phyloP scores from a whole-genome alignment of 2,797 vertebrate species.

The Ceyx erithaca region DNA sequence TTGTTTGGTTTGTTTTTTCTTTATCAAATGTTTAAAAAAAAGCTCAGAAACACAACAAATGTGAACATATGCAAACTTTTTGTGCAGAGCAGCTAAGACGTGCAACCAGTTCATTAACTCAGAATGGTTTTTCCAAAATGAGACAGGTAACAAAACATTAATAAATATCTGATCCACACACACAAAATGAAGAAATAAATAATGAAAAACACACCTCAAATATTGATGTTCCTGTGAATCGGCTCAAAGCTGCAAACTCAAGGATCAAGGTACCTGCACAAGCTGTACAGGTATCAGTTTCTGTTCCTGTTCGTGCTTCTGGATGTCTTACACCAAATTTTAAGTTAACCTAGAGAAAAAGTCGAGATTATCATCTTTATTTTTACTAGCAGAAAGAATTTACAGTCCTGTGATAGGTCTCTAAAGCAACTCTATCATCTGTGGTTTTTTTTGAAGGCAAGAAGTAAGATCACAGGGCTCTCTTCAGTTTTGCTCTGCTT shows the following conservation, averaged over 20 bases:
- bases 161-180: not conserved
- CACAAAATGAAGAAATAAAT: not conserved
- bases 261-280: slow-evolving; percentile 98
- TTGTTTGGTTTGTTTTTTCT: too few species aligned
- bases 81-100: not conserved
- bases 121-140: not conserved
- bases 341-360: slow-evolving; percentile 89
- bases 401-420: not conserved
- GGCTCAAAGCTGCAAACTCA: slow-evolving; percentile 97
- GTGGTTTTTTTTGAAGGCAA: not conserved
- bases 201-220: slow-evolving; percentile 89
- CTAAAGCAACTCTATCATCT: not conserved
- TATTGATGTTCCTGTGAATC: slow-evolving; percentile 93
- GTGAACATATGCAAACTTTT: not conserved
- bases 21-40: not conserved
- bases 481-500: not conserved
- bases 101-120: not conserved
- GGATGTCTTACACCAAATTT: slow-evolving; percentile 93
- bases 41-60: not conserved
- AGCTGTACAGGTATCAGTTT: slow-evolving; percentile 97
- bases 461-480: not conserved
- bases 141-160: not conserved
- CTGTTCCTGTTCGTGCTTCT: slow-evolving; percentile 93
- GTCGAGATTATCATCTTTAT: not conserved
- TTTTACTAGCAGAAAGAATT: not conserved